A percentile compares a stretch with the other conserved stretches of the same genome.
phyloP scores from a whole-genome alignment of 1,140 invertebrate genomes.

The Drosophila serrata region DNA sequence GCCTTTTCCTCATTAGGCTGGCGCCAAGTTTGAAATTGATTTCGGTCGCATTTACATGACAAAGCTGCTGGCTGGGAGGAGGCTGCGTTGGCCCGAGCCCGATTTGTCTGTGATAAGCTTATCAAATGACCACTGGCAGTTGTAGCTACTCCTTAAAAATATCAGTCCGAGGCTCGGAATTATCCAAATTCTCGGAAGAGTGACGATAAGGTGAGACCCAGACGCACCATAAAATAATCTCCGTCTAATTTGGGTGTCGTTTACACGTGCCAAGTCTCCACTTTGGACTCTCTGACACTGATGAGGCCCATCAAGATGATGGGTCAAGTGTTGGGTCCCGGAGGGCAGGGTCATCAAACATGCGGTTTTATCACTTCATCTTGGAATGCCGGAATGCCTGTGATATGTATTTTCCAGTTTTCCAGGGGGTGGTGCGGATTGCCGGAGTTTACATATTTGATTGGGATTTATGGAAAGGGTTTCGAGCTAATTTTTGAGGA shows the following conservation, averaged over 20 bases:
- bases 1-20: constrained; percentile 71
- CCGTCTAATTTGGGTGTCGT: constrained; percentile 78
- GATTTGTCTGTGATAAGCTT: constrained; percentile 51
- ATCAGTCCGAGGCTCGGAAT: not conserved
- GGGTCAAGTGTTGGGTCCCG: constrained; percentile 33
- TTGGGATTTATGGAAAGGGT: constrained; percentile 32
- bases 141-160: constrained; percentile 22
- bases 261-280: constrained; percentile 70
- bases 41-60: constrained; percentile 74
- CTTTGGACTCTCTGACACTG: constrained; percentile 40
- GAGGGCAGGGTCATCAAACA: constrained; percentile 41
- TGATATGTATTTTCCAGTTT: constrained; percentile 22
- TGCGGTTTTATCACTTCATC: constrained; percentile 47
- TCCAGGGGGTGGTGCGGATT: constrained; percentile 20
- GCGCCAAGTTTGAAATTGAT: constrained; percentile 76
- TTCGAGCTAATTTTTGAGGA: not conserved
- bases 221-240: constrained; percentile 75
- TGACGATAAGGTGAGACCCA: constrained; percentile 32
- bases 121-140: constrained; percentile 22
- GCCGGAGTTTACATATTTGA: constrained; percentile 36
- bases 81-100: constrained; percentile 1
- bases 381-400: constrained; percentile 46
- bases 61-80: constrained; percentile 37
- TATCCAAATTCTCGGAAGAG: constrained; percentile 32
- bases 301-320: constrained; percentile 62